Conservation (phyloP, 2,888 invertebrate species). For the Melinaea marsaeus region DNA sequence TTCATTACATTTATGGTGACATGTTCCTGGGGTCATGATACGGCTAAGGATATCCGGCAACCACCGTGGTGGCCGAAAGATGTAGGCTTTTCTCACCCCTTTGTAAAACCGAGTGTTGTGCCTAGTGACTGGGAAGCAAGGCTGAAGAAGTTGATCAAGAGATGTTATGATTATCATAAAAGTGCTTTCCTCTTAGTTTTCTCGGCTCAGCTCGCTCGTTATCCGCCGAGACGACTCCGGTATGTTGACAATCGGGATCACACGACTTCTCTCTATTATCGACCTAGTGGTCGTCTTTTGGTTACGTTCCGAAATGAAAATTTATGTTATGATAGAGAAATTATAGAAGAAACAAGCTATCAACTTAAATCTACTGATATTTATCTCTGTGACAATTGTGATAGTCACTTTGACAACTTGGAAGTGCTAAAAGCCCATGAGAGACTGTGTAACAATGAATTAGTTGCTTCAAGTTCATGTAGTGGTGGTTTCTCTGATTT, state of each 20-base stretch:
- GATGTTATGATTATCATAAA: slow-evolving; percentile 84
- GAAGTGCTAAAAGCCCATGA: slow-evolving; percentile 63
- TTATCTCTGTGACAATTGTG: slow-evolving; percentile 86
- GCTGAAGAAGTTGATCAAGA: slow-evolving; percentile 81
- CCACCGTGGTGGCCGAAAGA: slow-evolving; percentile 86
- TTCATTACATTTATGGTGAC: slow-evolving; percentile 87
- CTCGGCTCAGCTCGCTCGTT: slow-evolving; percentile 82
- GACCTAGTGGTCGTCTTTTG: slow-evolving; percentile 80
- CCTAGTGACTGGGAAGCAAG: slow-evolving; percentile 78
- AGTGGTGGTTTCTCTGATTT: slow-evolving; percentile 59
- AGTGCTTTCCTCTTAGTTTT: slow-evolving; percentile 84
- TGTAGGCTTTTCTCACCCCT: slow-evolving; percentile 81
- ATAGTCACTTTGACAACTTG: slow-evolving; percentile 81
- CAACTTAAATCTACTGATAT: slow-evolving; percentile 81
- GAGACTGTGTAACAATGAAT: slow-evolving; percentile 66
- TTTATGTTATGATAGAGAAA: slow-evolving; percentile 71
- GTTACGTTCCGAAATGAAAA: slow-evolving; percentile 88
- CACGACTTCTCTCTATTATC: slow-evolving; percentile 84
- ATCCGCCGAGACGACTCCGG: slow-evolving; percentile 80
- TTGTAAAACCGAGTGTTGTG: slow-evolving; percentile 70
- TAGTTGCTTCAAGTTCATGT: slow-evolving; percentile 43
- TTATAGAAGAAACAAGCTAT: slow-evolving; percentile 57
- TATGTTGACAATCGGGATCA: slow-evolving; percentile 85
- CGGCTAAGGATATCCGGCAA: slow-evolving; percentile 75
- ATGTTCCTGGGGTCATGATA: slow-evolving; percentile 83